Evolutionary conservation across 1,140 invertebrate genomes (phyloP).

Genomic region (Drosophila sulfurigaster): DNA sequence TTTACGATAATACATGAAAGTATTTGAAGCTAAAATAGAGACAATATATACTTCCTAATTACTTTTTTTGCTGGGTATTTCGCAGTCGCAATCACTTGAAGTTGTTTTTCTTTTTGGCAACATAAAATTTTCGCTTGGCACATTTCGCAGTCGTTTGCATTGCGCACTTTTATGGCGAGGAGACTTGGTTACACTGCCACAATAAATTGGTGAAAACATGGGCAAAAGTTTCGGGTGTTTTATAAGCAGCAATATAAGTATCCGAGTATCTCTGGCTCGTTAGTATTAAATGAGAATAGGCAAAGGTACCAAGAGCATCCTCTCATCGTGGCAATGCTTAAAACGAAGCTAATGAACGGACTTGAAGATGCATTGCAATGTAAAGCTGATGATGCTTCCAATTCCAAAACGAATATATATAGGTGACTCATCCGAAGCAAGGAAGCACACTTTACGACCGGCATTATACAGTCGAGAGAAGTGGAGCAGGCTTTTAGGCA

Average conservation of each 20-base stretch:
- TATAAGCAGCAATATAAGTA: conserved; percentile 34
- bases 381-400: conserved; percentile 52
- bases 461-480: conserved; percentile 45
- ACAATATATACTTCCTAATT: no score
- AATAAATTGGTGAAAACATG: conserved; percentile 5
- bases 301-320: neutral
- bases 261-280: conserved; percentile 44
- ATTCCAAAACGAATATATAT: neutral
- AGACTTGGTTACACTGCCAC: neutral
- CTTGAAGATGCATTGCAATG: conserved; percentile 41
- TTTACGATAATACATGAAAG: no score
- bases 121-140: conserved; percentile 60
- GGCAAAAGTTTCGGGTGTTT: conserved; percentile 59
- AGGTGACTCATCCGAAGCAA: conserved; percentile 28
- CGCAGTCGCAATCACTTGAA: neutral
- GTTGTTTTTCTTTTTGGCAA: neutral
- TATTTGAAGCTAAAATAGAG: no score
- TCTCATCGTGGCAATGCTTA: conserved; percentile 18
- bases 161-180: conserved; percentile 24
- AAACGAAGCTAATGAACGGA: conserved; percentile 73
- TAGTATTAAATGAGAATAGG: conserved; percentile 44
- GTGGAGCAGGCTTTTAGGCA: conserved; percentile 57
- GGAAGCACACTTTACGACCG: conserved; percentile 23
- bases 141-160: conserved; percentile 39
- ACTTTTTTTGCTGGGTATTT: neutral